Percentiles rank a stretch among this genome's conserved stretches.
Evolutionary conservation across 2,888 invertebrate species (phyloP).

Genomic region (Loripinus fragilis): DNA sequence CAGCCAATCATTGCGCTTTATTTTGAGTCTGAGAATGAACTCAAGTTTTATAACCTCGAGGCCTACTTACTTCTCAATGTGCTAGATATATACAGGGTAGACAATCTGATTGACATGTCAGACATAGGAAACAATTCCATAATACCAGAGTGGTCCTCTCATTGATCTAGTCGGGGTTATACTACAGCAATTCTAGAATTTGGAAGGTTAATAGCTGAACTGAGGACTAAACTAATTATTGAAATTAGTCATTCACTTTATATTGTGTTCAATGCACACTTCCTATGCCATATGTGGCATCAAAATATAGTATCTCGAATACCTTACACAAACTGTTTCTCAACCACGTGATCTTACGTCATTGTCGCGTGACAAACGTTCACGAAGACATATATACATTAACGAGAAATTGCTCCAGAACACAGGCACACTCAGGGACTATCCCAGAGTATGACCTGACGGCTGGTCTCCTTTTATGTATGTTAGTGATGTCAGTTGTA

Average conservation of each 20-base stretch:
- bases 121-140: no score
- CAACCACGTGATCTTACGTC: conserved; percentile 20
- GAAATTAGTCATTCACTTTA: conserved; percentile 11
- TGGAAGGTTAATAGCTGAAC: background rate
- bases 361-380: conserved; percentile 27
- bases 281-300: background rate
- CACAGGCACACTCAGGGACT: background rate
- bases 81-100: no score
- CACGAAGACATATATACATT: conserved; percentile 32
- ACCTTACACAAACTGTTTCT: background rate
- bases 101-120: no score
- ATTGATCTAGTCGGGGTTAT: no score
- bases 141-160: no score
- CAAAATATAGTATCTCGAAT: background rate
- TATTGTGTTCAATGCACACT: conserved; percentile 9
- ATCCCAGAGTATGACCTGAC: background rate
- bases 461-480: background rate
- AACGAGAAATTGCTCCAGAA: conserved; percentile 23
- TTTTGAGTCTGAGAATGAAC: no score
- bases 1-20: no score
- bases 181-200: no score
- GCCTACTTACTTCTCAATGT: no score
- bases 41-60: no score
- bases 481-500: background rate
- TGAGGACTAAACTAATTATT: no score